Conservation (phyloP, 2,888 invertebrate species). For the Emmelina monodactyla region DNA sequence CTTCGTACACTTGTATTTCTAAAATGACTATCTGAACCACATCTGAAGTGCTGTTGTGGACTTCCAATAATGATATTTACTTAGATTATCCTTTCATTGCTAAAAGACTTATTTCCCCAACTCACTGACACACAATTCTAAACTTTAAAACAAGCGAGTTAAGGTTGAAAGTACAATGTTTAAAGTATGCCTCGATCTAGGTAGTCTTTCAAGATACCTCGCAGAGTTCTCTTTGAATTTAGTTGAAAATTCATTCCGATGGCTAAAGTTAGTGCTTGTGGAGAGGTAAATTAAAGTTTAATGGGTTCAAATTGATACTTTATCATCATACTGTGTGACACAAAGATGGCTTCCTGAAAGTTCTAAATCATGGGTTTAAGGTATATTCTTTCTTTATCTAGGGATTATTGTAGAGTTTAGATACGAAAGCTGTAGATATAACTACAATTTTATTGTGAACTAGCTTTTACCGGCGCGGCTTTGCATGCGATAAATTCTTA, state of each 20-base stretch:
- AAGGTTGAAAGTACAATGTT: not conserved
- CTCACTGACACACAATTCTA: not conserved
- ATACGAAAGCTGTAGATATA: too few relatives aligned
- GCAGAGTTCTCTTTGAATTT: slow-evolving; percentile 39
- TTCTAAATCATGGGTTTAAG: too few relatives aligned
- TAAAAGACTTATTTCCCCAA: slow-evolving; percentile 21
- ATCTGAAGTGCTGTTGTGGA: slow-evolving; percentile 39
- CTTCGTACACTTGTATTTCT: slow-evolving; percentile 17
- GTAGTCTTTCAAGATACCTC: slow-evolving; percentile 32
- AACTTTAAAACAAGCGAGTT: not conserved
- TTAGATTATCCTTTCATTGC: slow-evolving; percentile 20
- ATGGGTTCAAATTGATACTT: slow-evolving; percentile 26
- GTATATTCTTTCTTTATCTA: too few relatives aligned
- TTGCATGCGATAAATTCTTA: too few relatives aligned
- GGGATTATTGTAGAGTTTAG: too few relatives aligned
- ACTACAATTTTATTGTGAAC: too few relatives aligned
- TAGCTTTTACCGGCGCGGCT: too few relatives aligned
- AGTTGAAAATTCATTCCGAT: slow-evolving; percentile 48
- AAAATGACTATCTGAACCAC: slow-evolving; percentile 42
- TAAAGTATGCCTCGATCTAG: not conserved
- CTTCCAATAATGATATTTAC: slow-evolving; percentile 52
- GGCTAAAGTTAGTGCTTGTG: slow-evolving; percentile 30
- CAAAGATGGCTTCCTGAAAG: too few relatives aligned
- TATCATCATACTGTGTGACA: too few relatives aligned
- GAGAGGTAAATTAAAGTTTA: slow-evolving; percentile 33